Conservation (phyloP, 2,888 invertebrate genomes). For the Drosophila crucigera region DNA sequence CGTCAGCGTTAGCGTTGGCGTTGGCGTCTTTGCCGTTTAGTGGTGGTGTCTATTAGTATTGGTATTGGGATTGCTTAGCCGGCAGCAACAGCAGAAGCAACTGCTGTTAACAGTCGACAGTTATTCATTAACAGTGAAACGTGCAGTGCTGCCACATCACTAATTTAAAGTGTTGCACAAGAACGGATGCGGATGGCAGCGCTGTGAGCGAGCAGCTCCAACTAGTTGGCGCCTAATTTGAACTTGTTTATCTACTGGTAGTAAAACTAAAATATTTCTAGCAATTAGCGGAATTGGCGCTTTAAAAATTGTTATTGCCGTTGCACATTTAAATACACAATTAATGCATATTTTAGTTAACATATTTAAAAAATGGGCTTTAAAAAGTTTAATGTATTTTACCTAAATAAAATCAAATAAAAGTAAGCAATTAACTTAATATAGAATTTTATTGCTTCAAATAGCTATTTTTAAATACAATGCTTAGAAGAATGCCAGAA, state of each 20-base stretch:
- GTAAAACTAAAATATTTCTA: neutral
- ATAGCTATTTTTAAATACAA: neutral
- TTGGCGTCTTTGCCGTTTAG: constrained; percentile 10
- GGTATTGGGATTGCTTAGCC: constrained; percentile 42
- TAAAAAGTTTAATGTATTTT: neutral
- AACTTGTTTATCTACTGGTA: constrained; percentile 4
- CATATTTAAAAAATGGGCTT: neutral
- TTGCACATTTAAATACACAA: neutral
- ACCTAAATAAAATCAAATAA: neutral
- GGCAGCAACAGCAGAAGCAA: constrained; percentile 28
- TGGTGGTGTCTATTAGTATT: constrained; percentile 16
- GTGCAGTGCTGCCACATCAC: constrained; percentile 35
- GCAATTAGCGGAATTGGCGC: neutral
- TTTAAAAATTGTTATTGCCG: neutral
- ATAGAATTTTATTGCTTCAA: neutral
- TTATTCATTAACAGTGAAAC: constrained; percentile 7
- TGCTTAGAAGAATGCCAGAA: neutral
- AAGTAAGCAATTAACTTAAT: neutral
- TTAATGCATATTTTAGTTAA: neutral
- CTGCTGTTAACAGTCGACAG: constrained; percentile 22
- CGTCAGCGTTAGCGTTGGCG: constrained; percentile 27
- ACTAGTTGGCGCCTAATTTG: constrained; percentile 30
- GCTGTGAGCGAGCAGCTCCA: constrained; percentile 24
- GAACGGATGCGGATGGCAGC: constrained; percentile 24
- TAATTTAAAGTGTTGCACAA: constrained; percentile 7